Evolutionary conservation across 2,797 vertebrate species (phyloP).

Genomic region (Apogon talboti): DNA sequence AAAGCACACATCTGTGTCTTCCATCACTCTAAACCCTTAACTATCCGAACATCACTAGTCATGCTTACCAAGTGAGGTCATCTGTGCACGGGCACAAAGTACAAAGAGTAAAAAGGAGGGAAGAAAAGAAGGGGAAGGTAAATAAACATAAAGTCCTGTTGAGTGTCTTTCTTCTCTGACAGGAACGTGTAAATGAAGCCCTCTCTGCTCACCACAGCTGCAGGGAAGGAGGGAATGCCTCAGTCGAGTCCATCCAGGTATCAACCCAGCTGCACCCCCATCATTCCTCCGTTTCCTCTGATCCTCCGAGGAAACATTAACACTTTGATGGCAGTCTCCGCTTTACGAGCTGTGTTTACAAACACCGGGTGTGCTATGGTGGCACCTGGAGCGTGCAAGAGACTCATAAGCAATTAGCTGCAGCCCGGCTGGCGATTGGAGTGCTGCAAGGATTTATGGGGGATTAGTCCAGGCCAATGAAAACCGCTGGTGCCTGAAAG

Average conservation of each 20-base stretch:
- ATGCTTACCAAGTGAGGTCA: constrained; percentile 71
- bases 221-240: constrained; percentile 51
- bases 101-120: constrained; percentile 50
- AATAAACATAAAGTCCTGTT: constrained; percentile 71
- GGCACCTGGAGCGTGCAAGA: constrained; percentile 76
- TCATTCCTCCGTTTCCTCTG: constrained; percentile 63
- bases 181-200: constrained; percentile 57
- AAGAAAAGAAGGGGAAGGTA: constrained; percentile 50
- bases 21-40: constrained; percentile 28
- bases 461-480: constrained; percentile 79
- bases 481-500: constrained; percentile 83
- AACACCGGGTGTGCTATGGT: constrained; percentile 71
- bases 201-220: constrained; percentile 64
- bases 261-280: constrained; percentile 73
- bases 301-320: constrained; percentile 72
- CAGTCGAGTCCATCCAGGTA: constrained; percentile 57
- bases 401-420: constrained; percentile 77
- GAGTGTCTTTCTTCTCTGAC: constrained; percentile 76
- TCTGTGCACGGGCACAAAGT: constrained; percentile 46
- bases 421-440: constrained; percentile 69
- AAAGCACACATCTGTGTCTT: constrained; percentile 50
- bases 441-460: constrained; percentile 79
- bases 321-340: constrained; percentile 74
- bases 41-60: constrained; percentile 36
- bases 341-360: constrained; percentile 80